Percentiles rank a stretch among this genome's conserved stretches.
These are phyloP conservation scores for Pasiphila rectangulata DNA, from an alignment of 2,888 invertebrate species.

Conservation along the genomic window DNA sequence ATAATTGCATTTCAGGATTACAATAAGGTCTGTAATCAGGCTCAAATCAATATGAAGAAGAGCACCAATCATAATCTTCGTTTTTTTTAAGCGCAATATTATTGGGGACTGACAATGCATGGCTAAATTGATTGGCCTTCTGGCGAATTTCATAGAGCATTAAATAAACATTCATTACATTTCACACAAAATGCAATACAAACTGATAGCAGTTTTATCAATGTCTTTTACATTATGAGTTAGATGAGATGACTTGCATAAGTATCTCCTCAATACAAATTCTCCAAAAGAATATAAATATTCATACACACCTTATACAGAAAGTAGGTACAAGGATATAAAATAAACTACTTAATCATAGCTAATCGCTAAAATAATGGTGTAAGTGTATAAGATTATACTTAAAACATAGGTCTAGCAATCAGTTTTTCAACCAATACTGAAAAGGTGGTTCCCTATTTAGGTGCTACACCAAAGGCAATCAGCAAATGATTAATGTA, in stretches of 20 bases:
- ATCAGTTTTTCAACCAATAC: conserved; percentile 74
- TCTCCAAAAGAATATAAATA: conserved; percentile 27
- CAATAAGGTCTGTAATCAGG: neutral
- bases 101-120: neutral
- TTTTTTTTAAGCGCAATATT: neutral
- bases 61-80: neutral
- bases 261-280: conserved; percentile 31
- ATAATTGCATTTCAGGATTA: no score
- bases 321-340: conserved; percentile 36
- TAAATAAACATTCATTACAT: conserved; percentile 4
- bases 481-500: conserved; percentile 11
- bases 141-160: neutral
- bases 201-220: conserved; percentile 15
- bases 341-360: conserved; percentile 60
- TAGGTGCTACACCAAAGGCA: conserved; percentile 15
- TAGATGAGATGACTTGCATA: conserved; percentile 13
- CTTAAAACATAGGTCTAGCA: conserved; percentile 60
- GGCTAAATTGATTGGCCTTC: neutral
- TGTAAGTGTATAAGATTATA: conserved; percentile 68
- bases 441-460: conserved; percentile 60
- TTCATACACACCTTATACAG: conserved; percentile 27
- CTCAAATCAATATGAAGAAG: neutral
- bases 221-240: conserved; percentile 21
- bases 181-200: conserved; percentile 24
- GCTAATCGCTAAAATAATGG: conserved; percentile 66